Conservation (phyloP, 2,113 vertebrate genomes). For the Hystrix cristata region DNA sequence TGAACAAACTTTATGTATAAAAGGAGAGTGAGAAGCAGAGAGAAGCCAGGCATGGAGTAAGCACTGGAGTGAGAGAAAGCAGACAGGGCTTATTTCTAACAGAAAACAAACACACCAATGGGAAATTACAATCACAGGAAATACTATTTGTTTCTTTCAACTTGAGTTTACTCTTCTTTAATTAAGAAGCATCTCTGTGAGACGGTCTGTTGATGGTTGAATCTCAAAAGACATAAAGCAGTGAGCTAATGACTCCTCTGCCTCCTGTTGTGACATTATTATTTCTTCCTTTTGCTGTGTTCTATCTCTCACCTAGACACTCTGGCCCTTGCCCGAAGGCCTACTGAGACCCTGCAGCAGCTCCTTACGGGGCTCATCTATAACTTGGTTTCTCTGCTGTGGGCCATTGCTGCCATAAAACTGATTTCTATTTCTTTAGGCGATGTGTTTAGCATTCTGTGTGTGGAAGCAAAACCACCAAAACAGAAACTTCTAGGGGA, state of each 20-base stretch:
- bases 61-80: not conserved
- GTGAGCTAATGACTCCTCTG: no score
- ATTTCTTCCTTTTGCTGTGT: not conserved
- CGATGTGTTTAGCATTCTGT: not conserved
- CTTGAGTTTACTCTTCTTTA: conserved; percentile 12
- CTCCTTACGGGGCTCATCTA: not conserved
- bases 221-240: not conserved
- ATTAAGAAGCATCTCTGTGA: not conserved
- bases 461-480: not conserved
- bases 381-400: not conserved
- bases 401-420: not conserved
- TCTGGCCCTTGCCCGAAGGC: not conserved
- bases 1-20: not conserved
- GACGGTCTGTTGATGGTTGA: no score
- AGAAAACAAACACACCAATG: not conserved
- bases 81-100: not conserved
- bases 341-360: not conserved
- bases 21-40: not conserved
- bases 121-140: not conserved
- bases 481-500: not conserved
- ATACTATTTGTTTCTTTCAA: not conserved
- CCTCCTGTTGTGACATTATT: not conserved
- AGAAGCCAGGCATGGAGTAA: not conserved
- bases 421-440: not conserved
- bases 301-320: not conserved